A percentile compares a stretch with the other conserved stretches of the same genome.
These are phyloP conservation scores for Anhinga rufa DNA, from an alignment of 2,113 vertebrate species.

Conservation along the genomic window DNA sequence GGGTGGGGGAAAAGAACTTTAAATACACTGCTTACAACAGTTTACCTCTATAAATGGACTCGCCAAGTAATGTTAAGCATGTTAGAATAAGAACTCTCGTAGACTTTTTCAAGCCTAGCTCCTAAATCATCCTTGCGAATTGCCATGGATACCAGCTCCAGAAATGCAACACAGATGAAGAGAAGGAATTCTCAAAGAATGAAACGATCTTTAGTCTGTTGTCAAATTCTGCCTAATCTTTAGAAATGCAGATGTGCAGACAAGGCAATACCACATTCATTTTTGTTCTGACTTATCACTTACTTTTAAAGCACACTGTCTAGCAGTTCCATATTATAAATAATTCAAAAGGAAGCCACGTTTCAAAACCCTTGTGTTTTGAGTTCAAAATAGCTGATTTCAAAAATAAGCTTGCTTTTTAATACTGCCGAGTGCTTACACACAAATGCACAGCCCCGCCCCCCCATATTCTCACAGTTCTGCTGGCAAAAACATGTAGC, in stretches of 20 bases:
- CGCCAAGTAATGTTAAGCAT: neutral
- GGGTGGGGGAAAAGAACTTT: neutral
- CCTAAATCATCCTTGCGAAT: neutral
- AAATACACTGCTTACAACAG: neutral
- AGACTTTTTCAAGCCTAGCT: neutral
- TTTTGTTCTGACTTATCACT: neutral
- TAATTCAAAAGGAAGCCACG: neutral
- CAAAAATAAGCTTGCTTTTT: neutral
- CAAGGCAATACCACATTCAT: neutral
- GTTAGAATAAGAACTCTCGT: neutral
- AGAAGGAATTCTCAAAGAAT: neutral
- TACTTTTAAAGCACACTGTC: neutral
- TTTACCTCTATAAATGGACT: neutral
- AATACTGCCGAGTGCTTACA: neutral
- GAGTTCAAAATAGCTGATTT: neutral
- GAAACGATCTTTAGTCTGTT: neutral
- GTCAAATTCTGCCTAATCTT: slow-evolving; percentile 15
- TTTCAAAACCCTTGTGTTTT: neutral
- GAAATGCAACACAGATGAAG: neutral
- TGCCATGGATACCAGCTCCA: slow-evolving; percentile 20
- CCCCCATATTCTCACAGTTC: neutral
- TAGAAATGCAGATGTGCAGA: slow-evolving; percentile 13
- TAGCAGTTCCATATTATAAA: neutral
- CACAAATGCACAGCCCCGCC: neutral
- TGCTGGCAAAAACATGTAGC: neutral